Evolutionary conservation across 2,113 vertebrate species (phyloP), one percentile per base, ranked within the genome.

Genomic region (Seriola dumerili): DNA sequence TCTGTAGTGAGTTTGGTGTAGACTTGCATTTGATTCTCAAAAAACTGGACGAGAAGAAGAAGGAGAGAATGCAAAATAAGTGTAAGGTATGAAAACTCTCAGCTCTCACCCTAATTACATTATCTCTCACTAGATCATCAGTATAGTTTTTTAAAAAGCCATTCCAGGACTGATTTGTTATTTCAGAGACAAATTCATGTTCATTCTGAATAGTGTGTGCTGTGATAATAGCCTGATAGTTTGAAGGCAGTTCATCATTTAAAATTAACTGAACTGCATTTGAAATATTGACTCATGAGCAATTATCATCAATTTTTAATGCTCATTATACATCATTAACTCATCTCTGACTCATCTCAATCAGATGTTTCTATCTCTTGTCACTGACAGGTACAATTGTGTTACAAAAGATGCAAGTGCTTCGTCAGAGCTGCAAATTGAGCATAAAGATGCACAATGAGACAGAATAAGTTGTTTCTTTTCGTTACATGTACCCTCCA

Each of bases 21-120:
- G 96, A 98, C 87, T 92, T 96, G 64, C 93, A 97, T 11, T 91
- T 93, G 76, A 94, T 96, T 90, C 92, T 97, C 82, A 95, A 90
- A 66, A 96, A 88, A 84, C 92, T 98, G 75, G 94, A 95, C 29
- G 88, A 95, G 85, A 91, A 96, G 77, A 96, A 79, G 79, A 92
- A 83, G 77, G 91, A 95, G 36, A 62, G 78, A 8, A 94, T 89
- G 58, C 91, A 80, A 85, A 92, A 93, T 38, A 93, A 95, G 65
- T 78, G 61, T 0, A 78, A 94, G 96, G 97, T 98, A 89, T 82
- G 84, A 72, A 62, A 72, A 58, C 50, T 12, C 2, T 1, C 32
- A 14, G 8, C 3, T 68, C 23, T 36, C 7, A 19, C 25, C 67
- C 5, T 11, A 19, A 7, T 67, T 29, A 4, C 0, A 17, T 6